phyloP scores from a whole-genome alignment of 2,888 invertebrate genomes.

The Podabrus alpinus region DNA sequence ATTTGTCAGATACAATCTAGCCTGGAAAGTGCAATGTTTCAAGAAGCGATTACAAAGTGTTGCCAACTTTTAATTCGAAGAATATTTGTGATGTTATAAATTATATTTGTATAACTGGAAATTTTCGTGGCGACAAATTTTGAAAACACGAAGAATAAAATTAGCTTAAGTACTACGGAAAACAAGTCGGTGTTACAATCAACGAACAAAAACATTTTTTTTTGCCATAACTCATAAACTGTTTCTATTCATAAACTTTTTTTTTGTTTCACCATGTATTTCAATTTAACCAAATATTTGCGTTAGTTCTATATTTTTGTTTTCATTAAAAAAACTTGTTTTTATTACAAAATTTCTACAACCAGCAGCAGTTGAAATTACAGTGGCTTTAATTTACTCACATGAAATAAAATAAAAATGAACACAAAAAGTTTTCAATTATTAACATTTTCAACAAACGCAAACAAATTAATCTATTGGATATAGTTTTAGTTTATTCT shows the following conservation, averaged over 20 bases:
- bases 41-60: conserved; percentile 13
- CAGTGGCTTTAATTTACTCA: neutral
- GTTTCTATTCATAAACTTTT: neutral
- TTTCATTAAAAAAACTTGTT: neutral
- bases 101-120: neutral
- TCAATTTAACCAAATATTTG: neutral
- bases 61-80: neutral
- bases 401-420: neutral
- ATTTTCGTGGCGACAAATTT: neutral
- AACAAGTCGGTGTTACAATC: too few relatives aligned
- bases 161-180: too few relatives aligned
- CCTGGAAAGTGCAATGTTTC: conserved; percentile 29
- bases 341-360: neutral
- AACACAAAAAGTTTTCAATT: neutral
- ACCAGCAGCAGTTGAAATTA: neutral
- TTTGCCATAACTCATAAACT: too few relatives aligned
- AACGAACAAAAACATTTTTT: too few relatives aligned
- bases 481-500: neutral
- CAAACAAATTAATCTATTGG: neutral
- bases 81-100: conserved; percentile 1
- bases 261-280: neutral
- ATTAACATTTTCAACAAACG: neutral
- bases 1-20: conserved; percentile 29
- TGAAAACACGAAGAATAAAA: neutral
- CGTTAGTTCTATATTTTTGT: neutral